These are phyloP conservation scores for Cantharis lateralis DNA, from an alignment of 2,888 invertebrate species.

Conservation along the genomic window DNA sequence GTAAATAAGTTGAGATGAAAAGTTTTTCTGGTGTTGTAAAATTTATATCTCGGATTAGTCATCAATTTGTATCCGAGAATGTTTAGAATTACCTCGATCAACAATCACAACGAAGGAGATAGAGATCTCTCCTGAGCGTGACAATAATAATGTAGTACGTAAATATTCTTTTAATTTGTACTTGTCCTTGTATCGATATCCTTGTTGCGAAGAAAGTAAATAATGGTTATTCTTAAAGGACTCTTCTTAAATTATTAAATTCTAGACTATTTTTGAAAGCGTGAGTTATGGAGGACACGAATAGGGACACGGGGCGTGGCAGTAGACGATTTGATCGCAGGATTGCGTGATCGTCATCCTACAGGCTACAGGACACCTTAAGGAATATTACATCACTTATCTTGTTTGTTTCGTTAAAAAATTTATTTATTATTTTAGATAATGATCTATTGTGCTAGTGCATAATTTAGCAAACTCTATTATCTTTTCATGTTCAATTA, in stretches of 20 bases:
- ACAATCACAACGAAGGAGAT: neutral
- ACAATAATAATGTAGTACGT: neutral
- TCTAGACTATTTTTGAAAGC: constrained; percentile 26
- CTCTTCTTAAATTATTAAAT: constrained; percentile 18
- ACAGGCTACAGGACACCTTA: constrained; percentile 34
- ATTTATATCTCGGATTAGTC: neutral
- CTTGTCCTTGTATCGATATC: constrained; percentile 1
- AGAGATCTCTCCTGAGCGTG: neutral
- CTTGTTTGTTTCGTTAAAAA: constrained; percentile 13
- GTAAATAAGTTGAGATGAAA: neutral
- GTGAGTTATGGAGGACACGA: constrained; percentile 31
- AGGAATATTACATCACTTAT: constrained; percentile 34
- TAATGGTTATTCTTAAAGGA: constrained; percentile 20
- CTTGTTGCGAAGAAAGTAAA: neutral
- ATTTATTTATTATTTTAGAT: neutral
- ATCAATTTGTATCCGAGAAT: neutral
- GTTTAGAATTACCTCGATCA: neutral
- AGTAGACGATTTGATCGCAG: constrained; percentile 38
- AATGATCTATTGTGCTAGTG: neutral
- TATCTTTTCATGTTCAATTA: neutral
- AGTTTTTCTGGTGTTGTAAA: neutral
- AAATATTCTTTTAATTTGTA: neutral
- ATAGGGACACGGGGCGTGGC: constrained; percentile 36
- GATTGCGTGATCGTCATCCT: constrained; percentile 41
- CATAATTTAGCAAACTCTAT: neutral